A percentile compares a stretch with the other conserved stretches of the same genome.
phyloP scores from a whole-genome alignment of 2,113 vertebrate species.

The Cebus imitator region DNA sequence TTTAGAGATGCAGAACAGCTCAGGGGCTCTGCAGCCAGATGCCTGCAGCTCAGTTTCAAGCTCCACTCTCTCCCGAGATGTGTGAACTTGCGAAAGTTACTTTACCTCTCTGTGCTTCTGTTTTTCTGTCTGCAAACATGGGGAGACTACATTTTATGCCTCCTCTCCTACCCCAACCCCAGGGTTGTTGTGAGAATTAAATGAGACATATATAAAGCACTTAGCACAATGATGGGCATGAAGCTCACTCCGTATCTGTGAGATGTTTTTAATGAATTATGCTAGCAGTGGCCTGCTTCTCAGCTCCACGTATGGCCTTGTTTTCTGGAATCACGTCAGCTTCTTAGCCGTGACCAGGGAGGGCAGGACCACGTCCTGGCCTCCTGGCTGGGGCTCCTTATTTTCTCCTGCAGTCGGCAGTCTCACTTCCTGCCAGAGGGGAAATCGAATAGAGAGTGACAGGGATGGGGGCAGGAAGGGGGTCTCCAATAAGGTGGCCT shows the following conservation, averaged over 20 bases:
- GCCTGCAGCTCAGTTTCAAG: background rate
- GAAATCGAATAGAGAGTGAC: background rate
- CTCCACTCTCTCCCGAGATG: background rate
- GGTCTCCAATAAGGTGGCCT: background rate
- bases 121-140: background rate
- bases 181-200: background rate
- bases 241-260: background rate
- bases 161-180: background rate
- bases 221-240: background rate
- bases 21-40: background rate
- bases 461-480: background rate
- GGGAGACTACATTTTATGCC: background rate
- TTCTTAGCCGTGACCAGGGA: background rate
- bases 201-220: background rate
- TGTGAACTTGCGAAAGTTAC: background rate
- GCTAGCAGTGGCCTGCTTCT: background rate
- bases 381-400: background rate
- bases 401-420: background rate
- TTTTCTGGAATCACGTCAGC: background rate
- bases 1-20: background rate
- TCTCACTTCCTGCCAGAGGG: background rate
- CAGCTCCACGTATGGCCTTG: background rate
- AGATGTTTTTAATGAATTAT: background rate
- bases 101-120: slow-evolving; percentile 18
- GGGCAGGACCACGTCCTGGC: background rate